Conservation (phyloP, 1,140 invertebrate genomes). For the Pogonomyrmex barbatus region DNA sequence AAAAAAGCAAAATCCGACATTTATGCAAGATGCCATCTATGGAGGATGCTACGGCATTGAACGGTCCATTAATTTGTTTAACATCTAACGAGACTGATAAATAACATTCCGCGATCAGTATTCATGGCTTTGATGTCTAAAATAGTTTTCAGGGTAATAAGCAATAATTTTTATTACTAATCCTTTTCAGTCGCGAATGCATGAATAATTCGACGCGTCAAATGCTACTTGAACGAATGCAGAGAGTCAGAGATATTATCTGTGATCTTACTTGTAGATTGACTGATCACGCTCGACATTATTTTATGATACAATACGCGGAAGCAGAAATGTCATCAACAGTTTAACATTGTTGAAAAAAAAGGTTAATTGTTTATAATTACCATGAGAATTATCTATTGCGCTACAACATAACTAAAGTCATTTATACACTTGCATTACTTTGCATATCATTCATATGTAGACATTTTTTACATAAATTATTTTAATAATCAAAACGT, state of each 20-base stretch:
- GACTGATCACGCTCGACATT: constrained; percentile 5
- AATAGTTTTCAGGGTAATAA: constrained; percentile 49
- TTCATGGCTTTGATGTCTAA: constrained; percentile 14
- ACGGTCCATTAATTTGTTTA: constrained; percentile 35
- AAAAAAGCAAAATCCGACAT: constrained; percentile 32
- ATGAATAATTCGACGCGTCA: constrained; percentile 26
- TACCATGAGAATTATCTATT: constrained; percentile 12
- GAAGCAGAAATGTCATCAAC: constrained; percentile 28
- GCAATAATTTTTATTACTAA: neutral
- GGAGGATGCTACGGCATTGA: constrained; percentile 37
- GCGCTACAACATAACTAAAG: neutral
- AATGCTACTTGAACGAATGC: constrained; percentile 18
- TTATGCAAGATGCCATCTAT: constrained; percentile 4
- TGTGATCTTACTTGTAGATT: constrained; percentile 23
- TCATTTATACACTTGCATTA: constrained; percentile 36
- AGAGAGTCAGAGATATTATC: constrained; percentile 17
- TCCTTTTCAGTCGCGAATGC: constrained; percentile 12
- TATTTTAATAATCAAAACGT: neutral
- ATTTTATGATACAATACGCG: constrained; percentile 32
- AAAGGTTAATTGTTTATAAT: constrained; percentile 13
- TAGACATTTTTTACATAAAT: neutral
- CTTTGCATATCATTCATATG: neutral
- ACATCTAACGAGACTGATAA: constrained; percentile 19
- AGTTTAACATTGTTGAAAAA: constrained; percentile 28
- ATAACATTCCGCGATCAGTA: constrained; percentile 7